Percentiles rank a stretch among this genome's conserved stretches.
phyloP scores from a whole-genome alignment of 2,888 invertebrate species.

The Eupelmus urozonus region DNA sequence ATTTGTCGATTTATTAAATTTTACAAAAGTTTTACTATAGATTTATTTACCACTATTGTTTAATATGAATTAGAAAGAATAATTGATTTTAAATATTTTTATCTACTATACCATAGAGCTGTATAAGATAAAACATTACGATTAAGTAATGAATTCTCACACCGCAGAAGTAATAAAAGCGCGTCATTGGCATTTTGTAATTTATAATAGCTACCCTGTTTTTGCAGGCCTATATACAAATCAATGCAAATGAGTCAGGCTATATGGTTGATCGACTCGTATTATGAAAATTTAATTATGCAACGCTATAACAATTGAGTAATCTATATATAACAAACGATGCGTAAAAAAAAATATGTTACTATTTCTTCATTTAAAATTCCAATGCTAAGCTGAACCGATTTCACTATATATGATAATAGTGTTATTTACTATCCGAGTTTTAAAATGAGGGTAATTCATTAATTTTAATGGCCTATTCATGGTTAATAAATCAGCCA shows the following conservation, averaged over 20 bases:
- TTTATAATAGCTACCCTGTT: not conserved
- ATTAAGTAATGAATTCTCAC: not conserved
- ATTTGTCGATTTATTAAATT: too few relatives aligned
- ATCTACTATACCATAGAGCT: too few relatives aligned
- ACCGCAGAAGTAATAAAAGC: not conserved
- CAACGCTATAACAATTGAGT: not conserved
- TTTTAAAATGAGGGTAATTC: too few relatives aligned
- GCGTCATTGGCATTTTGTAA: conserved; percentile 9
- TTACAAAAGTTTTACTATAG: too few relatives aligned
- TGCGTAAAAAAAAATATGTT: not conserved
- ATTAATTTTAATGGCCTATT: too few relatives aligned
- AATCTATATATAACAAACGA: not conserved
- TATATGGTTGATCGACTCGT: not conserved
- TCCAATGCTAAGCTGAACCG: conserved; percentile 10
- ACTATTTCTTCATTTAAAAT: conserved; percentile 26
- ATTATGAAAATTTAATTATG: conserved; percentile 38
- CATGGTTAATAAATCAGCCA: too few relatives aligned
- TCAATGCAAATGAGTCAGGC: not conserved
- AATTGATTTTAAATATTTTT: too few relatives aligned
- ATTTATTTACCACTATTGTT: too few relatives aligned
- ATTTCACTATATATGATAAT: conserved; percentile 11
- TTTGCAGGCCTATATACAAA: too few relatives aligned
- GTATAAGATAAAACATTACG: too few relatives aligned
- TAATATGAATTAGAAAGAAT: too few relatives aligned
- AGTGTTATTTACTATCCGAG: too few relatives aligned